A percentile compares a stretch with the other conserved stretches of the same genome.
These are phyloP conservation scores for Salvelinus sp. DNA, from an alignment of 2,113 vertebrate genomes.

Conservation along the genomic window DNA sequence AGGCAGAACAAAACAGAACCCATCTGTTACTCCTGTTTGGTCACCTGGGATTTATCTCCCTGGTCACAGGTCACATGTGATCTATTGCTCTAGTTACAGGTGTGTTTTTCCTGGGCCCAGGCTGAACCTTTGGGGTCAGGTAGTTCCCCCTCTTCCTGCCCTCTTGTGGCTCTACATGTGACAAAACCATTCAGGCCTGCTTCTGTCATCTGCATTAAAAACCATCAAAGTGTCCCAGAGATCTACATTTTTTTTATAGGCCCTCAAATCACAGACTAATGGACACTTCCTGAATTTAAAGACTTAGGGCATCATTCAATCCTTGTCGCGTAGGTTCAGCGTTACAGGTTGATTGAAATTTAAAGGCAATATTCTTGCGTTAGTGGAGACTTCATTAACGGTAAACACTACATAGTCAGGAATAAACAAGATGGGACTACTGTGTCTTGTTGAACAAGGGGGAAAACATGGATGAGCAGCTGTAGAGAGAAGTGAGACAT, in stretches of 20 bases:
- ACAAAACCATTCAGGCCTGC: conserved; percentile 25
- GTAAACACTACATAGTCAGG: neutral
- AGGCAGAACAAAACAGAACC: too few relatives aligned
- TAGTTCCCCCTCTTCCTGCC: neutral
- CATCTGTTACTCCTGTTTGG: neutral
- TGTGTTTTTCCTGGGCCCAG: neutral
- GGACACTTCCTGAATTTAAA: conserved; percentile 28
- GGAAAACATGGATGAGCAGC: neutral
- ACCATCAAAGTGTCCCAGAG: conserved; percentile 29
- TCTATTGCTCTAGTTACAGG: neutral
- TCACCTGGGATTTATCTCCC: neutral
- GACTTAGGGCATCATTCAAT: neutral
- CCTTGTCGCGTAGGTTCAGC: neutral
- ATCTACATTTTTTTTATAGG: conserved; percentile 30
- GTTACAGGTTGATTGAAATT: neutral
- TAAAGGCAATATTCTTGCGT: neutral
- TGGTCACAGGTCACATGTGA: conserved; percentile 9
- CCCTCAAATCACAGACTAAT: conserved; percentile 24
- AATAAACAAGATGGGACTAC: neutral
- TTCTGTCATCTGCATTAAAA: conserved; percentile 13
- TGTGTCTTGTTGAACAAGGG: neutral
- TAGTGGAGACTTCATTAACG: neutral
- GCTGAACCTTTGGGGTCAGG: too few relatives aligned
- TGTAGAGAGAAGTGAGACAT: conserved; percentile 12
- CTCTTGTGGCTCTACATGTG: conserved; percentile 20